These are phyloP conservation scores for Phacellophora camtschatica DNA, from an alignment of 30 jellyfish, hydroid and myxozoan genomes.

Conservation along the genomic window DNA sequence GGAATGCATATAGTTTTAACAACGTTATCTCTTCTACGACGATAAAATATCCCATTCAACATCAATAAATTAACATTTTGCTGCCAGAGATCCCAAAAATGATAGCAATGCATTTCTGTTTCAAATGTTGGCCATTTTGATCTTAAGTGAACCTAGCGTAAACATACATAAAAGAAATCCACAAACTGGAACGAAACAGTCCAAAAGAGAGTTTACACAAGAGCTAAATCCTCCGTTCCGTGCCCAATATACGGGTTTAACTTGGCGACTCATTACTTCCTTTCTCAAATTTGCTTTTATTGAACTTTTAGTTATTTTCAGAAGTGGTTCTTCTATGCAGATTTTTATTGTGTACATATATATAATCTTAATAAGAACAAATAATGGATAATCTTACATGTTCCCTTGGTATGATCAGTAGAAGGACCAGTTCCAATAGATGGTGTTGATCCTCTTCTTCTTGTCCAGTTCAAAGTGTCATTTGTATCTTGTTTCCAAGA, in stretches of 20 bases:
- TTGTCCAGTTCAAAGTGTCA: constrained; percentile 83
- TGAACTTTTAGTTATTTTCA: too few relatives aligned
- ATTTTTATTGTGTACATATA: neutral
- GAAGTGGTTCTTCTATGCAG: too few relatives aligned
- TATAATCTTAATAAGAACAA: too few relatives aligned
- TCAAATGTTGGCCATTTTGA: neutral
- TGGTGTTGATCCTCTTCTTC: constrained; percentile 71
- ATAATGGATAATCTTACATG: constrained; percentile 21
- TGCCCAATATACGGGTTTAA: too few relatives aligned
- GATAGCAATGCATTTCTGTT: neutral
- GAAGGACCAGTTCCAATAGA: constrained; percentile 95
- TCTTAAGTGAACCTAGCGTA: neutral
- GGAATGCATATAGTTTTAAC: neutral
- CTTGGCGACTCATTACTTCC: too few relatives aligned
- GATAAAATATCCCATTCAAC: neutral
- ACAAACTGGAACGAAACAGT: neutral
- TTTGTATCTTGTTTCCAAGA: constrained; percentile 82
- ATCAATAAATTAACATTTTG: neutral
- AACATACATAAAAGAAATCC: neutral
- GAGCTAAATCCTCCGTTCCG: neutral
- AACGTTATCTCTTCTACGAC: neutral
- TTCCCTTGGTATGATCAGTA: constrained; percentile 82
- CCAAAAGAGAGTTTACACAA: neutral
- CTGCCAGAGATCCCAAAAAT: constrained; percentile 8
- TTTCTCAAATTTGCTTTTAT: too few relatives aligned